Conservation (phyloP, 2,888 invertebrate species). For the Oscheius sp. region DNA sequence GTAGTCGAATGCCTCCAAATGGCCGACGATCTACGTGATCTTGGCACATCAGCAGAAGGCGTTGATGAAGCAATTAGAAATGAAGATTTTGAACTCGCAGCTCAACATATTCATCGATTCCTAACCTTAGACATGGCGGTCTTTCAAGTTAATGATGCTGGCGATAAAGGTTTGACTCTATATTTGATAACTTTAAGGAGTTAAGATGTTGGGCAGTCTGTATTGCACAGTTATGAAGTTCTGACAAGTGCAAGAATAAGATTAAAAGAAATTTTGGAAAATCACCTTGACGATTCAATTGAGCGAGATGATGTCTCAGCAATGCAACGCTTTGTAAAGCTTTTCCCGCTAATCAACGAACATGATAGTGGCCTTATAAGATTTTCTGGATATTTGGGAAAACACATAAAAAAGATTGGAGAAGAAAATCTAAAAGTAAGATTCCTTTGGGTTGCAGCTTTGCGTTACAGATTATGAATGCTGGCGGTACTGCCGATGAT, state of each 20-base stretch:
- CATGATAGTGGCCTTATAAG: slow-evolving; percentile 87
- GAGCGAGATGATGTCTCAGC: slow-evolving; percentile 85
- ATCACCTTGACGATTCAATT: slow-evolving; percentile 90
- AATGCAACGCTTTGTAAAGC: slow-evolving; percentile 89
- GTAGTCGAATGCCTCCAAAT: slow-evolving; percentile 92
- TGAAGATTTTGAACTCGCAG: slow-evolving; percentile 95
- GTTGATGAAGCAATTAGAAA: slow-evolving; percentile 90
- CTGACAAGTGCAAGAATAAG: slow-evolving; percentile 71
- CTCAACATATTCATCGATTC: slow-evolving; percentile 85
- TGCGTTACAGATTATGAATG: slow-evolving; percentile 63
- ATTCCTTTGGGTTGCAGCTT: too few species aligned
- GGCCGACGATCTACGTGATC: slow-evolving; percentile 77
- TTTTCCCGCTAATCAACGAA: slow-evolving; percentile 91
- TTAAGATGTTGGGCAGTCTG: slow-evolving; percentile 71
- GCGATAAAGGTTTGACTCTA: slow-evolving; percentile 41
- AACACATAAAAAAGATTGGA: slow-evolving; percentile 74
- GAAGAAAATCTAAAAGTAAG: slow-evolving; percentile 58
- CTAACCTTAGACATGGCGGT: slow-evolving; percentile 68
- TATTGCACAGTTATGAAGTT: slow-evolving; percentile 79
- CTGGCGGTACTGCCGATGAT: slow-evolving; percentile 76
- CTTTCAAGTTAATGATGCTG: slow-evolving; percentile 62
- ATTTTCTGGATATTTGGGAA: slow-evolving; percentile 80
- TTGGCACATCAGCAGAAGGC: slow-evolving; percentile 80
- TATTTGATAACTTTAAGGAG: slow-evolving; percentile 24
- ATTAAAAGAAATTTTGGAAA: slow-evolving; percentile 77